Evolutionary conservation across 2,888 invertebrate genomes (phyloP), one percentile per base, ranked within the genome.

Genomic region (Kryphioiulus occultus): DNA sequence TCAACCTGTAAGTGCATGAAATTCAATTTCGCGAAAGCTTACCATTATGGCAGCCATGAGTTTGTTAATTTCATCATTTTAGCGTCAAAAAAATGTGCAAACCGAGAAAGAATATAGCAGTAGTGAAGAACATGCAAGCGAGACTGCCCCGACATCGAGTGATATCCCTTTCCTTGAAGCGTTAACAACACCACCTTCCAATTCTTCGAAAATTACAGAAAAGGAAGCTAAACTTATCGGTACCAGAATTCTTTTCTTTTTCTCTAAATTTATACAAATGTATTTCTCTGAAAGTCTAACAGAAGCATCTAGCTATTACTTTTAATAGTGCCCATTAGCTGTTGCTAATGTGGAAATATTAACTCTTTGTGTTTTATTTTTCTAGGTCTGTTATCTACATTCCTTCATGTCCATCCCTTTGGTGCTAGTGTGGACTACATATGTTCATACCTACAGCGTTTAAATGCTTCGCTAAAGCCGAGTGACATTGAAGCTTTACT

Each of bases 351-450:
- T 44, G 7, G 17, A 44, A 44, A 53, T 53, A 35, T 53, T 53
- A 53, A 53, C 19, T 84, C 84, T n/a, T 4, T 44, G n/a, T n/a
- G n/a, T 86, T 15, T 86, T 53, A n/a, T 82, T 84, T 86, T 85
- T 89, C 7, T 90, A 92, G 94, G 94, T 90, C 93, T 98, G 88
- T 95, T 97, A 90, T 96, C 98, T 5, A 96, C 97, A 10, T 98
- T 97, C 92, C 94, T 98, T 87, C 95, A 97, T 92, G 96, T 98
- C 68, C 98, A 98, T 92, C 98, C 98, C 0, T 96, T 96, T 91
- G 98, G 98, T 85, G 97, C 98, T 0, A 96, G 96, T 88, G 94
- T 97, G 1, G 97, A 97, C 91, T 96, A 97, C 92, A 95, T 98
- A 89, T 96, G 96, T 94, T 96, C 96, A 12, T 98, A 98, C 92